Evolutionary conservation across 2,797 vertebrate species (phyloP).

Genomic region (Onychomys torridus): DNA sequence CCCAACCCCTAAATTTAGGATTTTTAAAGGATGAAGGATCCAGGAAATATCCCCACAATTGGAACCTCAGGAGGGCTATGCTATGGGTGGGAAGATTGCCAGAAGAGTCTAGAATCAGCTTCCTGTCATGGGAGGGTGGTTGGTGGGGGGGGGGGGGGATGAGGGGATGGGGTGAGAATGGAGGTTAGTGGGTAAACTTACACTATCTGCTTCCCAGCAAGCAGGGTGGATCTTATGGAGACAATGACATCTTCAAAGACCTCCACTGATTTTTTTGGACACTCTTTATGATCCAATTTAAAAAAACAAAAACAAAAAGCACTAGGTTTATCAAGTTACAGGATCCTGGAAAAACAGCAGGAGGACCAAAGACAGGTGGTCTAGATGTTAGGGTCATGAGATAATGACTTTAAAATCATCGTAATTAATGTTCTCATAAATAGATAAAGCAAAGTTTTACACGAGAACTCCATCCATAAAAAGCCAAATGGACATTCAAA

Average conservation of each 20-base stretch:
- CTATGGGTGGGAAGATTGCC: not conserved
- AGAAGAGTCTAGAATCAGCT: not conserved
- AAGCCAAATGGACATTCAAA: constrained; percentile 27
- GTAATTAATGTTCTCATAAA: not conserved
- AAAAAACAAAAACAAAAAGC: not conserved
- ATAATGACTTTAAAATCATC: not conserved
- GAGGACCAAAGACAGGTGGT: not conserved
- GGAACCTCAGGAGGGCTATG: not conserved
- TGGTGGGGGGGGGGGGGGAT: too few relatives aligned
- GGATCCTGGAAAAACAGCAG: not conserved
- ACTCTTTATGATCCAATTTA: not conserved
- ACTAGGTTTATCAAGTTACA: not conserved
- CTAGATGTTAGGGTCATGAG: not conserved
- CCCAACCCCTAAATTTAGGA: too few relatives aligned
- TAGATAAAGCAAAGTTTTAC: constrained; percentile 18
- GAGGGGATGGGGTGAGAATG: too few relatives aligned
- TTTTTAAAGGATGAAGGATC: not conserved
- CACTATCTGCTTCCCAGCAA: not conserved
- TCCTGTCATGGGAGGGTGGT: not conserved
- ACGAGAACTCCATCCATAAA: not conserved
- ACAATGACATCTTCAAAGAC: not conserved
- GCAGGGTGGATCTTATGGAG: not conserved
- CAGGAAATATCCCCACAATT: not conserved
- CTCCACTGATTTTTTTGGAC: not conserved
- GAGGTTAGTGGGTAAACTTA: not conserved